Conservation (phyloP, 2,113 vertebrate genomes). For the Hydropotes inermis region DNA sequence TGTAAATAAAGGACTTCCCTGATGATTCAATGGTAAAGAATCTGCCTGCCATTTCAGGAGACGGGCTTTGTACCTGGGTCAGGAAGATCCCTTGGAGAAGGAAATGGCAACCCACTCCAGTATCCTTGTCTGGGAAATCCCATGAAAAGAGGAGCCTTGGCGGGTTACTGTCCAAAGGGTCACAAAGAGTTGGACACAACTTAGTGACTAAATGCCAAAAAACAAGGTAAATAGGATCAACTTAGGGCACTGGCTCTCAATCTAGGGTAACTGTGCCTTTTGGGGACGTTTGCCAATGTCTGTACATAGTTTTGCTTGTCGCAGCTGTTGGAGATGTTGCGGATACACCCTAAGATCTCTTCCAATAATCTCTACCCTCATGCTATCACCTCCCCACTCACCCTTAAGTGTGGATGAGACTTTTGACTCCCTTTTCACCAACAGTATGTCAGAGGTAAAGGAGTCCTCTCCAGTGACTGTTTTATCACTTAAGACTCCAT, state of each 20-base stretch:
- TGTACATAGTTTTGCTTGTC: not conserved
- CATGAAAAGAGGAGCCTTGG: not conserved
- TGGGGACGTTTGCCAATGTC: not conserved
- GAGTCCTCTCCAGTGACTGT: not conserved
- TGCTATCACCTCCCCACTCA: not conserved
- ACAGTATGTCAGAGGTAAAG: not conserved
- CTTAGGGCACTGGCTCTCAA: not conserved
- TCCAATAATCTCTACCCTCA: no score
- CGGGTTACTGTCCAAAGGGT: not conserved
- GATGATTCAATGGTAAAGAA: not conserved
- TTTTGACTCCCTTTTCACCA: not conserved
- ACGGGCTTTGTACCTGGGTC: not conserved
- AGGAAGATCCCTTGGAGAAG: not conserved
- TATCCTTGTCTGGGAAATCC: not conserved
- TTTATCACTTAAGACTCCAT: not conserved
- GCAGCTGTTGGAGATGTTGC: not conserved
- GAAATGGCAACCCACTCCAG: not conserved
- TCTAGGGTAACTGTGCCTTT: not conserved
- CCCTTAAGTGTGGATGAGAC: not conserved
- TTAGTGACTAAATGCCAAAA: not conserved
- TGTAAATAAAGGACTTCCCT: not conserved
- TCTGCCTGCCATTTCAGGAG: not conserved
- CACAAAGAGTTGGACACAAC: not conserved
- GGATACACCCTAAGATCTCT: not conserved
- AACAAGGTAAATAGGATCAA: not conserved